Percentiles rank a stretch among this genome's conserved stretches.
These are phyloP conservation scores for Callimorpha dominula DNA, from an alignment of 2,888 invertebrate genomes.

Conservation along the genomic window DNA sequence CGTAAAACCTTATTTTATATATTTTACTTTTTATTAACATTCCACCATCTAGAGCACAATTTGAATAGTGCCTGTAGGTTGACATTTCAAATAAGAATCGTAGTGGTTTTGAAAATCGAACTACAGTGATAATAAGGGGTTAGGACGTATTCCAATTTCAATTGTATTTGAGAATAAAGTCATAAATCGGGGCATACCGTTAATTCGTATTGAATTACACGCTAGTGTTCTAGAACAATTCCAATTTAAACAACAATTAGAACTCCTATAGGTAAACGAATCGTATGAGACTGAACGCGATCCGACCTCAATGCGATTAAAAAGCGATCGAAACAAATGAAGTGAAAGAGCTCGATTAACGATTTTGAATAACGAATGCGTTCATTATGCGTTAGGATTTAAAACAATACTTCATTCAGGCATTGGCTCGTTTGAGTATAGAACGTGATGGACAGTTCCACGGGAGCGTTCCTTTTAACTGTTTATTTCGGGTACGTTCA, in stretches of 20 bases:
- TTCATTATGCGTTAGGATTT: constrained; percentile 80
- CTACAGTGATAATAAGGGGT: not conserved
- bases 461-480: constrained; percentile 70
- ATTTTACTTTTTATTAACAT: constrained; percentile 5
- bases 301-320: constrained; percentile 68
- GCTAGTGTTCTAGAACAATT: constrained; percentile 71
- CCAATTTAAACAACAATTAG: constrained; percentile 66
- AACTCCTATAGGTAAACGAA: constrained; percentile 59
- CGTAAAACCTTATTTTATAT: constrained; percentile 14
- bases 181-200: constrained; percentile 69
- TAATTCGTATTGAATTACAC: constrained; percentile 86
- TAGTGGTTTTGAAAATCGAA: constrained; percentile 3
- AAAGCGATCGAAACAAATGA: constrained; percentile 78
- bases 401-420: constrained; percentile 83
- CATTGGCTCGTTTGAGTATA: constrained; percentile 79
- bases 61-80: not conserved
- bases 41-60: not conserved
- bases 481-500: constrained; percentile 73
- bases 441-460: constrained; percentile 71
- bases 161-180: constrained; percentile 57
- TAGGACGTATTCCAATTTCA: constrained; percentile 23
- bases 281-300: constrained; percentile 73
- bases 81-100: constrained; percentile 4
- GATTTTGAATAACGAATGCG: constrained; percentile 75
- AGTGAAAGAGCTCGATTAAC: constrained; percentile 84